phyloP scores from a whole-genome alignment of 1,140 invertebrate species.

The Bilobella aurantiaca region DNA sequence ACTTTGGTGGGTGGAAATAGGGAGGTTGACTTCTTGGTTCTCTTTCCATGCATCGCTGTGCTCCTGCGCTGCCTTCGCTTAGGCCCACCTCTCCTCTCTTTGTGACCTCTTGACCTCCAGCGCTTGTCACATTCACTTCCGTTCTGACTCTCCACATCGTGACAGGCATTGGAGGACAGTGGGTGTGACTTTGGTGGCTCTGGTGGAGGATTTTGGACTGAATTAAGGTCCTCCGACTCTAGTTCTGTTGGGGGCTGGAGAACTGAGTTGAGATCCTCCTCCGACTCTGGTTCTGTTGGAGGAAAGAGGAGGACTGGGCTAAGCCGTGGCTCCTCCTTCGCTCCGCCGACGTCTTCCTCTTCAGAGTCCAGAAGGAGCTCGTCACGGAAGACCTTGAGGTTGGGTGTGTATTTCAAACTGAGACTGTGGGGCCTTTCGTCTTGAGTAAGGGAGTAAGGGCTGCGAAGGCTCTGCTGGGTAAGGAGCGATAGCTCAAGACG shows the following conservation, averaged over 20 bases:
- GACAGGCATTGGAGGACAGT: too few species aligned
- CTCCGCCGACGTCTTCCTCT: background rate
- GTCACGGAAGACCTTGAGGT: background rate
- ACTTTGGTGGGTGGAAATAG: background rate
- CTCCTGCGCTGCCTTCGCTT: background rate
- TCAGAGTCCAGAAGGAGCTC: constrained; percentile 3
- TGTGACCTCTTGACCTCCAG: background rate
- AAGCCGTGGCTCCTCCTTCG: background rate
- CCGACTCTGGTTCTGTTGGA: background rate
- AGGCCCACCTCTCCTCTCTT: background rate
- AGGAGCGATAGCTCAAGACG: constrained; percentile 11
- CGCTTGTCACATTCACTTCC: too few species aligned
- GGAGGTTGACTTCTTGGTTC: background rate
- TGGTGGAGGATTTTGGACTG: too few species aligned
- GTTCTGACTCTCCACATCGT: too few species aligned
- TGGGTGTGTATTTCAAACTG: background rate
- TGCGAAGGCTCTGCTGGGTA: constrained; percentile 5
- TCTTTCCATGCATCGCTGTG: background rate
- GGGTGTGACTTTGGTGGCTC: too few species aligned
- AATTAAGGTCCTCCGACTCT: too few species aligned
- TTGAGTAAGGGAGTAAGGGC: background rate
- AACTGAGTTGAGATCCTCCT: too few species aligned
- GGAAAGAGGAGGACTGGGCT: background rate
- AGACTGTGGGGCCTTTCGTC: background rate
- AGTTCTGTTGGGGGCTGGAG: too few species aligned